Percentiles rank a stretch among this genome's conserved stretches.
phyloP scores from a whole-genome alignment of 2,888 invertebrate species.

The Drosophila parthenogenetica region DNA sequence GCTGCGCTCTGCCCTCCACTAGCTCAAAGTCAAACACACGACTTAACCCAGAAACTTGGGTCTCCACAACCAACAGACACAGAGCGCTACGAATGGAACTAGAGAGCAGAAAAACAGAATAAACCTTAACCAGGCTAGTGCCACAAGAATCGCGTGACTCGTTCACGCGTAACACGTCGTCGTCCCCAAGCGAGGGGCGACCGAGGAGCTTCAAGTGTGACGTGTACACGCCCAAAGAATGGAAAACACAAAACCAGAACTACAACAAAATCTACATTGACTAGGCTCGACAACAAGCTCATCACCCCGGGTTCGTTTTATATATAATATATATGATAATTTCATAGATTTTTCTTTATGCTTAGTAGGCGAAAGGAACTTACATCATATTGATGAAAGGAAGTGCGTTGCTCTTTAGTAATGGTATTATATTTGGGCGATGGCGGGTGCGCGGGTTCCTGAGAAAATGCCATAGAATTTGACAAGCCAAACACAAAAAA shows the following conservation, averaged over 20 bases:
- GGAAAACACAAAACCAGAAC: background rate
- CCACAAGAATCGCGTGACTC: conserved; percentile 70
- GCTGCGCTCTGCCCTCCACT: conserved; percentile 2
- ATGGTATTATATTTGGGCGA: conserved; percentile 83
- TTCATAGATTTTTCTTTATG: conserved; percentile 10
- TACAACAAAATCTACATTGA: conserved; percentile 36
- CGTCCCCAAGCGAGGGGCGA: conserved; percentile 15
- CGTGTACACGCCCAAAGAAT: conserved; percentile 53
- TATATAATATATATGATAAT: conserved; percentile 26
- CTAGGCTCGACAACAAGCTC: conserved; percentile 61
- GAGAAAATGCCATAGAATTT: conserved; percentile 34
- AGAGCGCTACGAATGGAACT: conserved; percentile 21
- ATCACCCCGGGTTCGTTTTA: conserved; percentile 26
- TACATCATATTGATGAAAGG: conserved; percentile 85
- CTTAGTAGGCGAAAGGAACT: conserved; percentile 58
- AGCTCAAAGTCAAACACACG: conserved; percentile 68
- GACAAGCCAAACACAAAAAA: conserved; percentile 25
- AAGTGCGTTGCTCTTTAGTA: conserved; percentile 83
- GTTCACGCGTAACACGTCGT: conserved; percentile 60
- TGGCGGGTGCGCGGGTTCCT: conserved; percentile 82
- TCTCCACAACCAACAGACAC: conserved; percentile 36
- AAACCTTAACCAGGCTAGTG: conserved; percentile 58
- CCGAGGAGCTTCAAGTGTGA: conserved; percentile 63
- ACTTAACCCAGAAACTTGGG: conserved; percentile 72
- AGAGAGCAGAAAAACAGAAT: conserved; percentile 1